These are phyloP conservation scores for Andrena dorsata DNA, from an alignment of 2,888 invertebrate genomes.

Conservation along the genomic window DNA sequence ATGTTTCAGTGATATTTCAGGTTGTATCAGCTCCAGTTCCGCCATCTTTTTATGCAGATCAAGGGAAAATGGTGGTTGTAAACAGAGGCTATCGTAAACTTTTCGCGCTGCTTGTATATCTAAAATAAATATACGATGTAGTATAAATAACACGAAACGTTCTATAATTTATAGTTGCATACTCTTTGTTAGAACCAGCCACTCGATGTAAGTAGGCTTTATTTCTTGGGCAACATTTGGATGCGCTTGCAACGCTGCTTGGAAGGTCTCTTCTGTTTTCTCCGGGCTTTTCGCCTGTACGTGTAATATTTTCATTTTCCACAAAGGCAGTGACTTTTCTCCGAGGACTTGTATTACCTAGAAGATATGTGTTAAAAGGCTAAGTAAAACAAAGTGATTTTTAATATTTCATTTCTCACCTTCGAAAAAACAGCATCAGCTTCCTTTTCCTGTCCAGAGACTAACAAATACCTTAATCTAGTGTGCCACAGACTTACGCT, in stretches of 20 bases:
- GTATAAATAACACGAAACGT: background rate
- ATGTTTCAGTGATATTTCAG: constrained; percentile 79
- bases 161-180: constrained; percentile 23
- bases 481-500: constrained; percentile 86
- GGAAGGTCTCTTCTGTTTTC: constrained; percentile 83
- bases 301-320: constrained; percentile 84
- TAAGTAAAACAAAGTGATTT: background rate
- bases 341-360: constrained; percentile 82
- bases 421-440: constrained; percentile 84
- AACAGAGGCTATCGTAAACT: constrained; percentile 87
- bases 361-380: constrained; percentile 16
- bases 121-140: constrained; percentile 44
- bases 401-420: constrained; percentile 68
- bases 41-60: constrained; percentile 88
- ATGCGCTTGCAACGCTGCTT: constrained; percentile 85
- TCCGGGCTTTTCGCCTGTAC: constrained; percentile 80
- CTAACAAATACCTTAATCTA: constrained; percentile 85
- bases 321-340: constrained; percentile 84
- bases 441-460: constrained; percentile 83
- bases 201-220: constrained; percentile 88
- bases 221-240: constrained; percentile 86
- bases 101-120: constrained; percentile 88
- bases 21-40: constrained; percentile 84
- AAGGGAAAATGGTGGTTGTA: constrained; percentile 87
- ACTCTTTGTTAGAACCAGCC: constrained; percentile 86